A percentile compares a stretch with the other conserved stretches of the same genome.
Evolutionary conservation across 2,113 vertebrate genomes (phyloP).

Genomic region (Electrona antarctica): DNA sequence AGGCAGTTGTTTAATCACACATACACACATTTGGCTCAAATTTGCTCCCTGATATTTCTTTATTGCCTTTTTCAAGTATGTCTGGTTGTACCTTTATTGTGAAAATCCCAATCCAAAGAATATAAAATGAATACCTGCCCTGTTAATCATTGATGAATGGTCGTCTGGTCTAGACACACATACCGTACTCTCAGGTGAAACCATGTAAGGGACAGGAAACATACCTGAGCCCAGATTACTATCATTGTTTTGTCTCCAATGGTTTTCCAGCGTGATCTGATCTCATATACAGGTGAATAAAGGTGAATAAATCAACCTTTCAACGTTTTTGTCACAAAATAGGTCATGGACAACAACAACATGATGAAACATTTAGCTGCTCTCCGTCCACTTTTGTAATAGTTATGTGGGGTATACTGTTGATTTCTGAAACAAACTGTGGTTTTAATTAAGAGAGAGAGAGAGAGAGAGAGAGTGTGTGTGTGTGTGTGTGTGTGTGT

Average conservation of each 20-base stretch:
- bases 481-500: too few species aligned
- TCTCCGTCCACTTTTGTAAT: neutral
- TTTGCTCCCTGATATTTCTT: too few species aligned
- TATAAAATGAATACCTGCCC: too few species aligned
- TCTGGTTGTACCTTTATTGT: too few species aligned
- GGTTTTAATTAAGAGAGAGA: neutral
- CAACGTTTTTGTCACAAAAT: neutral
- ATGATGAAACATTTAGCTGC: neutral
- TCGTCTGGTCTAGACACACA: neutral
- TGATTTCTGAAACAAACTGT: neutral
- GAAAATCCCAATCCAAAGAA: too few species aligned
- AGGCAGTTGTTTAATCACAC: neutral
- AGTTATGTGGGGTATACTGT: neutral
- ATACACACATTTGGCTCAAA: too few species aligned
- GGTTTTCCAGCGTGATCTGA: neutral
- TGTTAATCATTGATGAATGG: constrained; percentile 7
- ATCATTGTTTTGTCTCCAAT: constrained; percentile 29
- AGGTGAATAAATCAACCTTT: neutral
- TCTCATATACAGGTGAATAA: constrained; percentile 8
- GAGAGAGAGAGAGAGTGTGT: too few species aligned
- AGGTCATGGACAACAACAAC: neutral
- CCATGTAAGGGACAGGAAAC: constrained; percentile 4
- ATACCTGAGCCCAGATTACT: constrained; percentile 13
- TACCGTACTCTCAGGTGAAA: constrained; percentile 21
- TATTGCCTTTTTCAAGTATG: too few species aligned